Conservation (phyloP, 2,113 vertebrate species). For the Myrmecobius fasciatus region DNA sequence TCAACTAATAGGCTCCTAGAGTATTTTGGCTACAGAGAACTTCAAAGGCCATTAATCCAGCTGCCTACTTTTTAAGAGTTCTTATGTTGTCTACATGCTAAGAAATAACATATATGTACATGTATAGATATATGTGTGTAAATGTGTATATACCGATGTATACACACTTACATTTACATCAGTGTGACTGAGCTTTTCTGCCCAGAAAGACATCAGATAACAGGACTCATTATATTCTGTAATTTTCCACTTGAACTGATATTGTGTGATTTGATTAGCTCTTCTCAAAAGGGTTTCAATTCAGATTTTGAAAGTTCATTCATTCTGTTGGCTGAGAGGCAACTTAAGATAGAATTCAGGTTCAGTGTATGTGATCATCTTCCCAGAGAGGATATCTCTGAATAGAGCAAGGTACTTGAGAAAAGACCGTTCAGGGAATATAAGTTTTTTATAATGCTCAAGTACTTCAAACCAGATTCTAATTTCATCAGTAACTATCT, state of each 20-base stretch:
- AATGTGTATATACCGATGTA: neutral
- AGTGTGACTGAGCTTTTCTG: slow-evolving; percentile 14
- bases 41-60: neutral
- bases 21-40: neutral
- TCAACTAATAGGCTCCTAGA: neutral
- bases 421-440: neutral
- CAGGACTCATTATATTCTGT: neutral
- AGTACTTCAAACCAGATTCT: neutral
- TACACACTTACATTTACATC: neutral
- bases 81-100: neutral
- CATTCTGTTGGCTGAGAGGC: neutral
- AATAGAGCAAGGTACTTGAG: slow-evolving; percentile 4
- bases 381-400: neutral
- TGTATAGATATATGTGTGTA: neutral
- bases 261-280: slow-evolving; percentile 23
- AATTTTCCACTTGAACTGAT: slow-evolving; percentile 38
- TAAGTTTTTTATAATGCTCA: neutral
- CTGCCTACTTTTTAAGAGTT: neutral
- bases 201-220: slow-evolving; percentile 41
- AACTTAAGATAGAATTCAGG: slow-evolving; percentile 30
- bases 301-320: slow-evolving; percentile 47
- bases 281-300: slow-evolving; percentile 20
- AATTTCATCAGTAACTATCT: neutral
- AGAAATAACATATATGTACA: neutral
- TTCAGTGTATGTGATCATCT: neutral